Percentiles rank a stretch among this genome's conserved stretches.
Evolutionary conservation across 2,888 invertebrate species (phyloP).

Genomic region (Troides helena): DNA sequence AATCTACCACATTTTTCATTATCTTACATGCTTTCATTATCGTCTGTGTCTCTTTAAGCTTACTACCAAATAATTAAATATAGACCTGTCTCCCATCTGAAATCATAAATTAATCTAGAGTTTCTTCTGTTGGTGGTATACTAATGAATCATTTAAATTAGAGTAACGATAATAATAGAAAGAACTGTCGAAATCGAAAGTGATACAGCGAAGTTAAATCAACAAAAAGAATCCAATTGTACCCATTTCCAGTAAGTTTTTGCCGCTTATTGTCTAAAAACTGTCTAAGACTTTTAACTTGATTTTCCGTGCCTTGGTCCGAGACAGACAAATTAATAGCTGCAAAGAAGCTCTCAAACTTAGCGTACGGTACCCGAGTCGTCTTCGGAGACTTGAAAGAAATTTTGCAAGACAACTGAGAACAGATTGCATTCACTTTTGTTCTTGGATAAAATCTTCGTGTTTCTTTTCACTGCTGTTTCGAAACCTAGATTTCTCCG

Average conservation of each 20-base stretch:
- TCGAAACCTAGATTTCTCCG: slow-evolving; percentile 41
- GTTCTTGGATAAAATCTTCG: slow-evolving; percentile 57
- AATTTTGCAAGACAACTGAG: slow-evolving; percentile 58
- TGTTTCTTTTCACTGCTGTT: slow-evolving; percentile 56
- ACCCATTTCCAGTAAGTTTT: slow-evolving; percentile 29
- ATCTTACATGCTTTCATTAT: too few species aligned
- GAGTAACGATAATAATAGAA: not conserved
- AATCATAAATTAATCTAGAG: too few species aligned
- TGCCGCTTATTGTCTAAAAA: slow-evolving; percentile 35
- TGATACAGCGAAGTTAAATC: not conserved
- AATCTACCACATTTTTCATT: too few species aligned
- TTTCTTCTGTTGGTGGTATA: not conserved
- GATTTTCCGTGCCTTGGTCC: slow-evolving; percentile 42
- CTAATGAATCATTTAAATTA: not conserved
- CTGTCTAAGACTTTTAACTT: slow-evolving; percentile 33
- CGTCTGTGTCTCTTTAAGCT: too few species aligned
- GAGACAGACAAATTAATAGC: slow-evolving; percentile 49
- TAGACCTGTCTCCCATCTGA: too few species aligned
- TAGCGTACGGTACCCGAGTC: slow-evolving; percentile 40
- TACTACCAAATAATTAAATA: too few species aligned
- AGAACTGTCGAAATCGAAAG: not conserved
- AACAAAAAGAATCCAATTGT: slow-evolving; percentile 15
- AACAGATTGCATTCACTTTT: slow-evolving; percentile 56
- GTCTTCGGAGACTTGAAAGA: slow-evolving; percentile 53
- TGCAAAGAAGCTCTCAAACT: slow-evolving; percentile 52